Evolutionary conservation across 2,113 vertebrate species (phyloP), one percentile per base, ranked within the genome.

Genomic region (Cynoglossus semilaevis): DNA sequence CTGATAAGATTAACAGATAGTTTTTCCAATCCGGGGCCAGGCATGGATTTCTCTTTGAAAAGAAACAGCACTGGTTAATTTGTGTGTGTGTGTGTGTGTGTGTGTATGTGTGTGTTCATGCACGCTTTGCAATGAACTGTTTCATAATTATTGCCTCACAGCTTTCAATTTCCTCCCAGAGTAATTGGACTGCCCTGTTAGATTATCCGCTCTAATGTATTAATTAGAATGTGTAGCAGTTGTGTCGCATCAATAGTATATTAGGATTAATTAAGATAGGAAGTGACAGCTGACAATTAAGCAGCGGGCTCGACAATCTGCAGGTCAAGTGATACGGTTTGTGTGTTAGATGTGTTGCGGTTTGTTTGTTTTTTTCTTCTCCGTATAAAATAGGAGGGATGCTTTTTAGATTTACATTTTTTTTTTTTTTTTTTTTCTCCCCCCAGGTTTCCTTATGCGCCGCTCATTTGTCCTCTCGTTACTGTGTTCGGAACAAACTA

Each of bases 221-320:
- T 94, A 92, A 95, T 98, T 95, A 97, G 92, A 94, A 94, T 94
- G 93, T 92, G 94, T 90, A 95, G 95, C 94, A 94, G 93, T 94
- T 94, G 93, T 79, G 75, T 88, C 58, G 86, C 93, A 92, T 97
- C 96, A 94, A 95, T 96, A 94, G 92, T 91, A 92, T 92, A 96
- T 96, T 95, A 95, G 90, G 93, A 94, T 94, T 96, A 95, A 98
- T 97, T 97, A 96, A 94, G 91, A 90, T 92, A 90, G 89, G 92
- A 94, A 90, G 92, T 91, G 93, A 94, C 92, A 92, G 92, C 88
- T 93, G 92, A 93, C 88, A 92, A 92, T 93, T 94, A 93, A 90
- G 90, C 92, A 85, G 84, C 91, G 92, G n/a, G 87, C 89, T 92
- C 90, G 90, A 89, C 85, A 80, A 90, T 83, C 86, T 70, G 84